Conservation (phyloP, 1,140 invertebrate genomes). For the Sminthurides bifidus region DNA sequence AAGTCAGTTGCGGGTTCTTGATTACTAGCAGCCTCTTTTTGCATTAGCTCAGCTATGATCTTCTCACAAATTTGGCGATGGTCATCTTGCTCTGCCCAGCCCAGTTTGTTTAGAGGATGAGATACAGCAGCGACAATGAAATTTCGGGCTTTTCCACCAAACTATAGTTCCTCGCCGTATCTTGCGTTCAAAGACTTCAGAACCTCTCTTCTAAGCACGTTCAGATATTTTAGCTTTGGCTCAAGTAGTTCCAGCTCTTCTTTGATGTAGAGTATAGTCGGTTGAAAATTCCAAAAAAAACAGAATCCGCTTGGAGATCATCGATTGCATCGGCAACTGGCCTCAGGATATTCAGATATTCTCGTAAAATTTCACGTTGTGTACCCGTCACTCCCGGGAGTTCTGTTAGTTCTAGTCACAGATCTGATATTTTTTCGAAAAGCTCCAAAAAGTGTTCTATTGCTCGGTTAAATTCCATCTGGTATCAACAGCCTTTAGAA, state of each 20-base stretch:
- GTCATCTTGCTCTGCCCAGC: background rate
- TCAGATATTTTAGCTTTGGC: background rate
- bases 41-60: background rate
- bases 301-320: background rate
- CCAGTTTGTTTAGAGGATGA: background rate
- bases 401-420: background rate
- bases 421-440: background rate
- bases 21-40: background rate
- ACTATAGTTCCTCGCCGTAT: background rate
- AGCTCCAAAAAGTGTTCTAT: background rate
- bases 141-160: background rate
- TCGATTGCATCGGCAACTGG: background rate
- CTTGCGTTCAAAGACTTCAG: background rate
- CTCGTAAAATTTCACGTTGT: background rate
- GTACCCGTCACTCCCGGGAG: background rate
- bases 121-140: background rate
- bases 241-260: background rate
- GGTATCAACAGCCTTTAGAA: background rate
- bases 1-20: background rate
- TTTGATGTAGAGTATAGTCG: background rate
- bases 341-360: background rate
- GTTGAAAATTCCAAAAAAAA: background rate
- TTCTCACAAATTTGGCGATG: background rate
- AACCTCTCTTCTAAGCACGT: background rate
- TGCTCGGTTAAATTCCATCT: background rate